Evolutionary conservation across 2,113 vertebrate genomes (phyloP).

Genomic region (Calypte anna): DNA sequence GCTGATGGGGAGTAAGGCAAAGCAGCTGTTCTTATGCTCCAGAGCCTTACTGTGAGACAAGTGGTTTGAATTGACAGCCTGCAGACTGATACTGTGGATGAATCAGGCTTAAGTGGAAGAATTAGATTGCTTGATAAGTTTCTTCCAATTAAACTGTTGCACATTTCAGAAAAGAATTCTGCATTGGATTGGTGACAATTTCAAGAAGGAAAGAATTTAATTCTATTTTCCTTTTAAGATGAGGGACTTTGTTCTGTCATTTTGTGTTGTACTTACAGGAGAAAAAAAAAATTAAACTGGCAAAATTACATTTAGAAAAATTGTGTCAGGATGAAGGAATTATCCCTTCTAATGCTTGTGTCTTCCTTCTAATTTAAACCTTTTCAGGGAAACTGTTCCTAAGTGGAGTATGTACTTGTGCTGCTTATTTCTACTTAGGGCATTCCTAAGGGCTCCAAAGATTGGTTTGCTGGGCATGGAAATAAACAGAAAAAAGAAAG

Average conservation of each 20-base stretch:
- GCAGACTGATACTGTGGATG: neutral
- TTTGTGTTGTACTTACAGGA: neutral
- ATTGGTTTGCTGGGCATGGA: neutral
- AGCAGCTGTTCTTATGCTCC: neutral
- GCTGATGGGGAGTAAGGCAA: conserved; percentile 7
- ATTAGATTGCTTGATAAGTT: neutral
- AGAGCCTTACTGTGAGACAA: neutral
- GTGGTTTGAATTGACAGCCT: conserved; percentile 31
- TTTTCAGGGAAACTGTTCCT: neutral
- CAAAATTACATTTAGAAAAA: neutral
- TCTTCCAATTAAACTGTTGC: neutral
- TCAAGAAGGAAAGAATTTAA: neutral
- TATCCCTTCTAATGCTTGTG: neutral
- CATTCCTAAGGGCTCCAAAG: neutral
- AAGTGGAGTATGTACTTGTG: neutral
- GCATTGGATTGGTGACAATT: neutral
- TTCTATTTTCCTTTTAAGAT: neutral
- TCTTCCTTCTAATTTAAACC: neutral
- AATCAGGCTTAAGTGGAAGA: neutral
- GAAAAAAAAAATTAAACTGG: neutral
- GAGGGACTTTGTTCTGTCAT: neutral
- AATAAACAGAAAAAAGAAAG: neutral
- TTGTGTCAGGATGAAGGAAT: neutral
- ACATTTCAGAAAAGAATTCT: neutral
- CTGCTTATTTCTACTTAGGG: neutral